Conservation (phyloP, 1,140 invertebrate species). For the Trinorchestia longiramus region DNA sequence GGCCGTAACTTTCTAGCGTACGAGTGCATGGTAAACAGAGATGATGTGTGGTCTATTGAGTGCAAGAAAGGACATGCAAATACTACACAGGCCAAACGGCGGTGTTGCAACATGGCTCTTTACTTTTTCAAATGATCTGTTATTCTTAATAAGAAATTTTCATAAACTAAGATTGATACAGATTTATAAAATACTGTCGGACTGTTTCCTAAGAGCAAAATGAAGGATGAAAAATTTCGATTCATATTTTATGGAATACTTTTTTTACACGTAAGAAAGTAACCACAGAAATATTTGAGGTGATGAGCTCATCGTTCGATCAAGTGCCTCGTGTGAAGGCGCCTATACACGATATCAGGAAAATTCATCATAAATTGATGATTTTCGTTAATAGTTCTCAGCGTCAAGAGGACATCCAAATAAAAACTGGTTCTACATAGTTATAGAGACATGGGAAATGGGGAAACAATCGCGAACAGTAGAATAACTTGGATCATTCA, state of each 20-base stretch:
- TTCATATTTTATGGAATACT: not conserved
- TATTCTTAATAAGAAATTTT: not conserved
- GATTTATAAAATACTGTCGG: not conserved
- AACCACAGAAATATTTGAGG: not conserved
- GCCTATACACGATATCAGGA: not conserved
- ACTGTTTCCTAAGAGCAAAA: not conserved
- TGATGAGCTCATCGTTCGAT: not conserved
- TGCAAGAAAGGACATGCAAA: not conserved
- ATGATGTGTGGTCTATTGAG: not conserved
- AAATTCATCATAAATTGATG: not conserved
- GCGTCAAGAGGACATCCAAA: not conserved
- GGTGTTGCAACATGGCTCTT: not conserved
- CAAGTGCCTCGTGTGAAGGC: no score
- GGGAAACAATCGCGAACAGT: no score
- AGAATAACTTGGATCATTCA: no score
- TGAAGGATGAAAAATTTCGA: not conserved
- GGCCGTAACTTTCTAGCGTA: not conserved
- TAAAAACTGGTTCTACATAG: not conserved
- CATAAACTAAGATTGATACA: not conserved
- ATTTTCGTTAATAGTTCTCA: not conserved
- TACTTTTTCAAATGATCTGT: not conserved
- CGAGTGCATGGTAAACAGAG: not conserved
- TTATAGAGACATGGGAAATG: no score
- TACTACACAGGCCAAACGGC: not conserved
- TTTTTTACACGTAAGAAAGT: not conserved